These are phyloP conservation scores for Diacarnus erythraeanus DNA, from an alignment of 37 sponge, comb jelly and placozoan species.

Conservation along the genomic window DNA sequence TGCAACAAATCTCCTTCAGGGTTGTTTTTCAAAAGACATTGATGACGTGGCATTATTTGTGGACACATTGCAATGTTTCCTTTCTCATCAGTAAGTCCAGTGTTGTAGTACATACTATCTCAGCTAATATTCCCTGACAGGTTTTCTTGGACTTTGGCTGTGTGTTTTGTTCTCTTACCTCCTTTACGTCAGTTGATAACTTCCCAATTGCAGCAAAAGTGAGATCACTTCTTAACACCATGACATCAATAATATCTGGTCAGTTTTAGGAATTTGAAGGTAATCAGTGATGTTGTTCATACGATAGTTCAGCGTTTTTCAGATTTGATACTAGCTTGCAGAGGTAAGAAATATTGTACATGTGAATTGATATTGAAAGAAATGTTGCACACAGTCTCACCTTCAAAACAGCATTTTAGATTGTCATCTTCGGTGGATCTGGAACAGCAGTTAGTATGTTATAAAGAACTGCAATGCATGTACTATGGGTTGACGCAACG, in stretches of 20 bases:
- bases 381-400: neutral
- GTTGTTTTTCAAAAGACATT: constrained; percentile 26
- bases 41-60: constrained; percentile 20
- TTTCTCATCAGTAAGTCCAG: constrained; percentile 17
- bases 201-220: neutral
- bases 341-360: constrained; percentile 12
- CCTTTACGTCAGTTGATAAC: constrained; percentile 19
- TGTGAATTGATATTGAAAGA: too few relatives aligned
- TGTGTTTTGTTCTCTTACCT: constrained; percentile 46
- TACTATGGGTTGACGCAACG: neutral
- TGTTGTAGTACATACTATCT: neutral
- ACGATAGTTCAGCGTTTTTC: constrained; percentile 36
- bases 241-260: neutral
- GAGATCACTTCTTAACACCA: neutral
- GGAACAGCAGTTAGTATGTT: constrained; percentile 43
- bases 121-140: neutral
- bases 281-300: constrained; percentile 2
- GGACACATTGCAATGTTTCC: constrained; percentile 23
- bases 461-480: constrained; percentile 31
- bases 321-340: constrained; percentile 16
- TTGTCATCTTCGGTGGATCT: neutral
- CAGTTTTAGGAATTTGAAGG: neutral
- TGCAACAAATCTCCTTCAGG: constrained; percentile 29
- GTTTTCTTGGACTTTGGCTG: constrained; percentile 46
- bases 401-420: neutral